A percentile compares a stretch with the other conserved stretches of the same genome.
Evolutionary conservation across 2,797 vertebrate genomes (phyloP).

Genomic region (Takifugu ocellatus): DNA sequence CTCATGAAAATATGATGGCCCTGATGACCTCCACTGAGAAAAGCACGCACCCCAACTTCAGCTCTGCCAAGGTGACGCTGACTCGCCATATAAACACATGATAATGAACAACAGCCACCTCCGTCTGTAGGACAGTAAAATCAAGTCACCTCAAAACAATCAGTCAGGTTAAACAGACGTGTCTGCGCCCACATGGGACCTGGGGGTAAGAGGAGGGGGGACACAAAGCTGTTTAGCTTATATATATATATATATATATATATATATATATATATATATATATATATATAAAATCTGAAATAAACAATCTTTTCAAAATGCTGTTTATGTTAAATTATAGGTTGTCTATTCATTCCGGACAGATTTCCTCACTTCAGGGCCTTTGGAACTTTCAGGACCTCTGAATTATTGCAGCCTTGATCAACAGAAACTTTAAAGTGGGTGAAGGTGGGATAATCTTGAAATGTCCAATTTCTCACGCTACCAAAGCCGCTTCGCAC

Average conservation of each 20-base stretch:
- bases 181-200: conserved; percentile 25
- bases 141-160: conserved; percentile 20
- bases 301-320: too few species aligned
- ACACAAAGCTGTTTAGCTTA: conserved; percentile 35
- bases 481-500: conserved; percentile 28
- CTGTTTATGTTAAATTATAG: too few species aligned
- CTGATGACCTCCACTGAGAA: conserved; percentile 8
- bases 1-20: too few species aligned
- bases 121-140: too few species aligned
- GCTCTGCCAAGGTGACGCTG: too few species aligned
- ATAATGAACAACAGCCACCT: conserved; percentile 3
- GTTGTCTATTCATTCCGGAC: too few species aligned
- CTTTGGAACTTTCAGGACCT: background rate
- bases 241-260: too few species aligned
- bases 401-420: background rate
- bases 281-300: too few species aligned
- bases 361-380: too few species aligned
- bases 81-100: background rate
- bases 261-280: too few species aligned
- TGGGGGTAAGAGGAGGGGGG: conserved; percentile 26
- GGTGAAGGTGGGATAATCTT: conserved; percentile 13
- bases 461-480: conserved; percentile 56
- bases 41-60: too few species aligned
- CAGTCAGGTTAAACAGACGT: conserved; percentile 46
- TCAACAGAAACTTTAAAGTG: conserved; percentile 13